Evolutionary conservation across 2,888 invertebrate genomes (phyloP).

Genomic region (Lithophane socia): DNA sequence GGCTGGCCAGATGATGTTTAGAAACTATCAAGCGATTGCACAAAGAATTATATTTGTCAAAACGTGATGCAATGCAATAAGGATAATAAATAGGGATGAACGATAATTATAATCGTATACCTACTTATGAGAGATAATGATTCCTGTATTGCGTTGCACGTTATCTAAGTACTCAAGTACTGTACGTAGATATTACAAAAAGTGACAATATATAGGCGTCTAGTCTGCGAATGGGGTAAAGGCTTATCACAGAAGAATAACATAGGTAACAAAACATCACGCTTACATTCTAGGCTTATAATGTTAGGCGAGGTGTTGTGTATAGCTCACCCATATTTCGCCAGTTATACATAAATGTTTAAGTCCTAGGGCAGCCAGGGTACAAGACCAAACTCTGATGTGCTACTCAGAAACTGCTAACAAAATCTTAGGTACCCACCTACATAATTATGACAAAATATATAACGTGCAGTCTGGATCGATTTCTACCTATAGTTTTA

Average conservation of each 20-base stretch:
- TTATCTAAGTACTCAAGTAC: slow-evolving; percentile 31
- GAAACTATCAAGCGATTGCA: slow-evolving; percentile 8
- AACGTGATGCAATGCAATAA: slow-evolving; percentile 31
- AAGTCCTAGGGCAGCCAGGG: background rate
- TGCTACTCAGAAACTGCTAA: background rate
- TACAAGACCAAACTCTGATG: too few relatives aligned
- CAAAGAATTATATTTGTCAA: background rate
- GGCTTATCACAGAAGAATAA: background rate
- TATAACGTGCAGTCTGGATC: background rate
- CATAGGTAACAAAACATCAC: background rate
- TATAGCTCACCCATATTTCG: background rate
- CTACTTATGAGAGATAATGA: slow-evolving; percentile 36
- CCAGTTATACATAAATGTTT: background rate
- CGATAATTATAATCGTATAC: slow-evolving; percentile 29
- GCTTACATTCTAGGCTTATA: background rate
- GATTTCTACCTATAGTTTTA: background rate
- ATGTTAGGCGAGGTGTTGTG: background rate
- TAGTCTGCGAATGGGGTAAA: background rate
- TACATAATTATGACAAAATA: background rate
- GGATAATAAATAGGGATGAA: slow-evolving; percentile 39
- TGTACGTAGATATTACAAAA: slow-evolving; percentile 1
- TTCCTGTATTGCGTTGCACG: slow-evolving; percentile 14
- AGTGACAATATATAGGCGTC: background rate
- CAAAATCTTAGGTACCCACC: background rate
- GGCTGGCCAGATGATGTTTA: background rate